Evolutionary conservation across 2,797 vertebrate genomes (phyloP).

Genomic region (Melanogrammus aeglefinus): DNA sequence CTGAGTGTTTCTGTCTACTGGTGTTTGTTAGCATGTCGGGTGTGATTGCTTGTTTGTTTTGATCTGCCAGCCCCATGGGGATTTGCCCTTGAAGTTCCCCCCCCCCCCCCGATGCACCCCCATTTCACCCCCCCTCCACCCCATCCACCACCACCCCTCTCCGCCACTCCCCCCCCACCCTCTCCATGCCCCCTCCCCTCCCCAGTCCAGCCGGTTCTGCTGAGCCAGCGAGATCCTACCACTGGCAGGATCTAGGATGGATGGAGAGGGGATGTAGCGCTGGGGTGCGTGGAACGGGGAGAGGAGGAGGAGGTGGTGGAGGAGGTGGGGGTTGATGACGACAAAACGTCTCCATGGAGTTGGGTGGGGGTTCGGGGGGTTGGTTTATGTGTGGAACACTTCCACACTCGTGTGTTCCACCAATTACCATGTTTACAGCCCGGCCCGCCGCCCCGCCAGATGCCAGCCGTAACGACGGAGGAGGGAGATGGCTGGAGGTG

Average conservation of each 20-base stretch:
- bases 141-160: too few relatives aligned
- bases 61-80: slow-evolving; percentile 7
- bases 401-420: slow-evolving; percentile 49
- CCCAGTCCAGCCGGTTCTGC: slow-evolving; percentile 21
- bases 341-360: slow-evolving; percentile 16
- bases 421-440: slow-evolving; percentile 58
- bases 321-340: slow-evolving; percentile 3
- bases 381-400: slow-evolving; percentile 60
- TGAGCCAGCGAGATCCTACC: slow-evolving; percentile 55
- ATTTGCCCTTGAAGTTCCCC: slow-evolving; percentile 47
- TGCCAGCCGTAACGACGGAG: slow-evolving; percentile 25
- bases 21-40: neutral
- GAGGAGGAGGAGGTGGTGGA: neutral
- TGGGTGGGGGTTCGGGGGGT: slow-evolving; percentile 6
- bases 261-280: neutral
- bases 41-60: slow-evolving; percentile 1
- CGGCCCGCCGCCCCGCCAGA: slow-evolving; percentile 33
- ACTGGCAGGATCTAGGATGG: slow-evolving; percentile 32
- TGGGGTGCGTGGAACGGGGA: slow-evolving; percentile 3
- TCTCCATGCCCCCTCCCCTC: too few relatives aligned
- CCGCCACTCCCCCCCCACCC: too few relatives aligned
- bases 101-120: too few relatives aligned
- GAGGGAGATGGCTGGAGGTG: slow-evolving; percentile 36
- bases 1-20: slow-evolving; percentile 6
- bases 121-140: too few relatives aligned